A percentile compares a stretch with the other conserved stretches of the same genome.
phyloP scores from a whole-genome alignment of 2,888 invertebrate genomes.

The Eupithecia insigniata region DNA sequence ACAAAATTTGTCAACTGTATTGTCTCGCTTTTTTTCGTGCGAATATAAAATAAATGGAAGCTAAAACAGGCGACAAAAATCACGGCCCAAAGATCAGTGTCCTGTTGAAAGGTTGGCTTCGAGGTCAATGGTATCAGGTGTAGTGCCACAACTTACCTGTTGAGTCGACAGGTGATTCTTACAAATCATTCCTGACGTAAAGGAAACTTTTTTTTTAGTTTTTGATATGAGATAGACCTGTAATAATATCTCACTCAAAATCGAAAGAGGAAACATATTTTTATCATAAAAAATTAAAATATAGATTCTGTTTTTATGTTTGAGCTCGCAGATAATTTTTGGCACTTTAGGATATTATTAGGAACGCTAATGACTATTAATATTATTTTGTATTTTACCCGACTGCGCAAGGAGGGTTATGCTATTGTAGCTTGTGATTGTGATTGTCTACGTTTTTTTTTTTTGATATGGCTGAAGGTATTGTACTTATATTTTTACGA shows the following conservation, averaged over 20 bases:
- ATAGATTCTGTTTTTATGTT: neutral
- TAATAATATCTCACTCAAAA: neutral
- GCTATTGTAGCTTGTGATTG: neutral
- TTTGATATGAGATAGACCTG: neutral
- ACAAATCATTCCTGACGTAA: neutral
- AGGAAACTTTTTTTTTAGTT: neutral
- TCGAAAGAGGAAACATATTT: neutral
- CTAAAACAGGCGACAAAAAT: neutral
- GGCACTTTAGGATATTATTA: neutral
- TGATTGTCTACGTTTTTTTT: constrained; percentile 1
- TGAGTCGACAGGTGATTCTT: neutral
- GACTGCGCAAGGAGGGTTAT: neutral
- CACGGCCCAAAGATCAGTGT: neutral
- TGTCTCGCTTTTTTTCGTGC: neutral
- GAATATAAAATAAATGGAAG: neutral
- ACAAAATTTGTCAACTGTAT: neutral
- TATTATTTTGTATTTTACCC: neutral
- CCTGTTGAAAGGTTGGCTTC: neutral
- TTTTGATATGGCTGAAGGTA: constrained; percentile 5
- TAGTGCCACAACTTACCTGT: neutral
- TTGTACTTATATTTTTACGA: neutral
- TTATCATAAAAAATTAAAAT: neutral
- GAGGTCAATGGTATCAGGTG: neutral
- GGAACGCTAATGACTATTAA: neutral
- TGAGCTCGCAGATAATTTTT: neutral